These are phyloP conservation scores for Tetramorium parvispinum DNA, from an alignment of 1,140 invertebrate species.

Conservation along the genomic window DNA sequence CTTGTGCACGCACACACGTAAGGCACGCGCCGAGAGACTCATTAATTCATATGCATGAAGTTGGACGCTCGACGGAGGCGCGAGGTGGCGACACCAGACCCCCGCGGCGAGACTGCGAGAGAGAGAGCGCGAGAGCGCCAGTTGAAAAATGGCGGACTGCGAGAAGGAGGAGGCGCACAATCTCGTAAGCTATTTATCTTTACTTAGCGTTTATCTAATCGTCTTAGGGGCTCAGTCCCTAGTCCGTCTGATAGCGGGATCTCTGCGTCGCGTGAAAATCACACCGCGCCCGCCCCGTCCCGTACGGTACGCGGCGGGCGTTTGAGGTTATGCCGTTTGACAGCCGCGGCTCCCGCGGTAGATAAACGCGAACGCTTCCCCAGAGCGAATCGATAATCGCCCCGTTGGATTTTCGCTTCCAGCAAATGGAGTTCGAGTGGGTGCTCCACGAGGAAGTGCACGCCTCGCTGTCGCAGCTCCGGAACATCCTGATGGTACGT, in stretches of 20 bases:
- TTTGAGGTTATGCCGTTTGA: slow-evolving; percentile 63
- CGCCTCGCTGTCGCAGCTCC: slow-evolving; percentile 93
- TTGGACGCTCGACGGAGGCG: no score
- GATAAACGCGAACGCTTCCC: neutral
- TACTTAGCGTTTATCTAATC: slow-evolving; percentile 84
- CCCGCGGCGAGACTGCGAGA: no score
- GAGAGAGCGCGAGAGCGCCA: neutral
- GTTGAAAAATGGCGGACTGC: slow-evolving; percentile 90
- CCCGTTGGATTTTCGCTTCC: slow-evolving; percentile 72
- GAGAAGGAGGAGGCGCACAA: slow-evolving; percentile 94
- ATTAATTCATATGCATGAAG: no score
- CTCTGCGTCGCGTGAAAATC: slow-evolving; percentile 73
- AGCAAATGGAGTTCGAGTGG: slow-evolving; percentile 98
- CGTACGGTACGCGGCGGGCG: slow-evolving; percentile 10
- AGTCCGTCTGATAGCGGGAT: slow-evolving; percentile 74
- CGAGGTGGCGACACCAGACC: no score
- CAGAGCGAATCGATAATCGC: neutral
- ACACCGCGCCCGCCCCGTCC: slow-evolving; percentile 52
- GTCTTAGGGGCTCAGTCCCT: slow-evolving; percentile 68
- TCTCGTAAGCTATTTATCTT: slow-evolving; percentile 89
- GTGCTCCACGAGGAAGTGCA: slow-evolving; percentile 95
- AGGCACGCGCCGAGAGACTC: no score
- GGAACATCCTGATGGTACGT: slow-evolving; percentile 92
- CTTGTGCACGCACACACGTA: no score
- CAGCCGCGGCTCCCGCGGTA: no score